Evolutionary conservation across 2,888 invertebrate species (phyloP).

Genomic region (Apotomis turbidana): DNA sequence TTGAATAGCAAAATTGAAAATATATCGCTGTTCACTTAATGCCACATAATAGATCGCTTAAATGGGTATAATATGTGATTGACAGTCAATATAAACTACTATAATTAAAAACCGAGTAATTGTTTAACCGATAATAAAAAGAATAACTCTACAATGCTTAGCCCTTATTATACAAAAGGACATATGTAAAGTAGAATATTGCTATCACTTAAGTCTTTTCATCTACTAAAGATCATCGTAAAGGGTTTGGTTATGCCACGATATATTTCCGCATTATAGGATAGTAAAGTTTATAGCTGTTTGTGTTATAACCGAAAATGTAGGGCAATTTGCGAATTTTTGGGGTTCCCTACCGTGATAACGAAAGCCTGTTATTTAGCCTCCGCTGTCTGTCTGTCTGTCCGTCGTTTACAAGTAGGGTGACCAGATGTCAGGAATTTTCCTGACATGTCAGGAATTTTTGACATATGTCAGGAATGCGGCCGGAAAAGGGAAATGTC

Average conservation of each 20-base stretch:
- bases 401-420: too few species aligned
- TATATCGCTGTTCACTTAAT: too few species aligned
- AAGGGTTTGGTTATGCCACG: slow-evolving; percentile 32
- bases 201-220: not conserved
- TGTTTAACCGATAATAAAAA: not conserved
- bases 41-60: too few species aligned
- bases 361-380: too few species aligned
- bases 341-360: not conserved
- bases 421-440: too few species aligned
- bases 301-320: slow-evolving; percentile 1
- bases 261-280: slow-evolving; percentile 11
- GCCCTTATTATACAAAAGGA: not conserved
- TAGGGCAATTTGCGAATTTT: not conserved
- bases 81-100: too few species aligned
- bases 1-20: too few species aligned
- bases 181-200: not conserved
- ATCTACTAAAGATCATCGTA: not conserved
- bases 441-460: too few species aligned
- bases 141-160: not conserved
- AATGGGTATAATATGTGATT: too few species aligned
- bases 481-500: too few species aligned
- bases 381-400: too few species aligned
- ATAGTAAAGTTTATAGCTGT: slow-evolving; percentile 13
- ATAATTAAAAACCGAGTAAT: not conserved
- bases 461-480: too few species aligned